These are phyloP conservation scores for Pristionchus maxplancki DNA, from an alignment of 2,888 invertebrate species.

Conservation along the genomic window DNA sequence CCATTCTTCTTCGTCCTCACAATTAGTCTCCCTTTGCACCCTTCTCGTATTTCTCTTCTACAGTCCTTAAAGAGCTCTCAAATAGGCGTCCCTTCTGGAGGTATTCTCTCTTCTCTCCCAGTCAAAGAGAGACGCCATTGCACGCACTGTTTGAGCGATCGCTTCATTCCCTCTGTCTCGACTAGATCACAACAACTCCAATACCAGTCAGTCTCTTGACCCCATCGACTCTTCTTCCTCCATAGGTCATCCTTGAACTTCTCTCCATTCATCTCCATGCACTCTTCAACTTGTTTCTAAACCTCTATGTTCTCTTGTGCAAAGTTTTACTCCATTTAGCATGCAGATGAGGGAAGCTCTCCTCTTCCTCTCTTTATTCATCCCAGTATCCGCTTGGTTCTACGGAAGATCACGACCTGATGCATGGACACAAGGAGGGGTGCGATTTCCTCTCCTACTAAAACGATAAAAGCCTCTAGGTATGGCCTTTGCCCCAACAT, in stretches of 20 bases:
- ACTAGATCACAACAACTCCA: constrained; percentile 3
- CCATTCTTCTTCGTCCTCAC: background rate
- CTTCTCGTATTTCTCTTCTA: background rate
- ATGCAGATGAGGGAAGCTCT: constrained; percentile 32
- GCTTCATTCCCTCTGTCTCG: background rate
- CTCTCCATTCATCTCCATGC: constrained; percentile 14
- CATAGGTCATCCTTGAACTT: background rate
- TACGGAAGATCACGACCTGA: constrained; percentile 44
- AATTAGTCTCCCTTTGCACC: background rate
- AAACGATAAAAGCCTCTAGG: constrained; percentile 50
- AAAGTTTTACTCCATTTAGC: background rate
- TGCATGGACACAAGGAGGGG: constrained; percentile 51
- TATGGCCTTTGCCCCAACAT: constrained; percentile 72
- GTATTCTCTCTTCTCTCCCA: background rate
- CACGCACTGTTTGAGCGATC: background rate
- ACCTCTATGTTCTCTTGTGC: background rate
- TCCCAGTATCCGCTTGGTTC: constrained; percentile 20
- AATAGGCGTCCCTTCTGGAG: constrained; percentile 17
- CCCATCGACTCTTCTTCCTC: constrained; percentile 14
- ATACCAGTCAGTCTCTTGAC: constrained; percentile 13
- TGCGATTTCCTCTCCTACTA: background rate
- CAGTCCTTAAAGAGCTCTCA: constrained; percentile 19
- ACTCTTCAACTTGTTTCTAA: constrained; percentile 9
- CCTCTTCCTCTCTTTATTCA: background rate
- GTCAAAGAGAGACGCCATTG: background rate